Base-by-base conservation (phyloP, 1,140 invertebrate genomes). In the Alviniconcha marisindica region DNA sequence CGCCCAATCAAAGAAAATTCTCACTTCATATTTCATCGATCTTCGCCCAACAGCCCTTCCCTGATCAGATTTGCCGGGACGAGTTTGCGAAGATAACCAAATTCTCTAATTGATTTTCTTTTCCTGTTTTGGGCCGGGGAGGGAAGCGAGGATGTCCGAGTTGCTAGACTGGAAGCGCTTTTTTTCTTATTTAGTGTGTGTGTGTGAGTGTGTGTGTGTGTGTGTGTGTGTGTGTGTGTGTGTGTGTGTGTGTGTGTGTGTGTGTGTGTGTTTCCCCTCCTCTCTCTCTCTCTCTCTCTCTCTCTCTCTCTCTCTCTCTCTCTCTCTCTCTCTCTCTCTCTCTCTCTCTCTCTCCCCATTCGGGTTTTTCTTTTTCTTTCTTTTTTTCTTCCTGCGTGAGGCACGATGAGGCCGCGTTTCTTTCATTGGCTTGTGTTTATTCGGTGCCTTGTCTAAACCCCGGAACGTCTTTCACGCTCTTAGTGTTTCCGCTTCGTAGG, bases 21-120 rank as follows among this genome's bases (percentile, higher is more conserved):
- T 78, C 77, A 78, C 77, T 78, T 78, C 77, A 78, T 78, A 78
- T 78, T 78, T 78, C 77, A 78, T 78, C 77, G 77, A 78, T 63
- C 76, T 24, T 14, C 3, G 33, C 31, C 54, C 4, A 60, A 48
- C 31, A 31, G 31, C n/a, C 51, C 51, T 54, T 28, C 40, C 36
- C 28, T 78, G 77, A 78, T 78, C 77, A 78, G 77, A 78, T 78
- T 78, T 78, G 56, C 28, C 54, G 54, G 77, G 54, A 38, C 44
- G 77, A 78, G 54, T 78, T 78, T 78, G 77, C 77, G 14, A 33
- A 78, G 77, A 78, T 78, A 78, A 78, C 54, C 51, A 56, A 63
- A 78, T 78, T 78, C 38, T 36, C 36, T 78, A 78, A 78, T 78
- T 60, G 77, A 78, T 78, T 78, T 78, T 56, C 77, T 33, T 60